These are phyloP conservation scores for Phalacrocorax carbo DNA, from an alignment of 2,113 vertebrate species.

Conservation along the genomic window DNA sequence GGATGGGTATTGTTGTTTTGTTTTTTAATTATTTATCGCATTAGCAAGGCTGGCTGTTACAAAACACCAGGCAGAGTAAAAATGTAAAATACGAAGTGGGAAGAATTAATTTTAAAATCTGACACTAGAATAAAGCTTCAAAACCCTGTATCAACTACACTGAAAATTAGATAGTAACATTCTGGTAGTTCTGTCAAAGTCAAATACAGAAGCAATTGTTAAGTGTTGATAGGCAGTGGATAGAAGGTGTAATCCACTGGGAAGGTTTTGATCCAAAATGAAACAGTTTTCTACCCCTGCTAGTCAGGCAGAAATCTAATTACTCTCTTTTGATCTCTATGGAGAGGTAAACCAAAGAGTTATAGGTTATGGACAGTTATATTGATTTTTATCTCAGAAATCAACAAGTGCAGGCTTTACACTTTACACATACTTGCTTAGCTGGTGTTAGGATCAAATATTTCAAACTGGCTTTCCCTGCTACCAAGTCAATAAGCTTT, in stretches of 20 bases:
- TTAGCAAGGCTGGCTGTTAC: constrained; percentile 29
- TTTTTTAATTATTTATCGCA: constrained; percentile 47
- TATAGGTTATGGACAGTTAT: constrained; percentile 72
- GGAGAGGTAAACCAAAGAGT: constrained; percentile 71
- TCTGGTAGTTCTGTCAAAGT: constrained; percentile 70
- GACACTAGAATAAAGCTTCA: constrained; percentile 47
- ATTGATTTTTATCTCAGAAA: constrained; percentile 79
- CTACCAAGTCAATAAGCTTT: constrained; percentile 69
- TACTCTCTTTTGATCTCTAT: constrained; percentile 75
- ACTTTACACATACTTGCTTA: constrained; percentile 75
- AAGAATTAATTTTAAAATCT: constrained; percentile 55
- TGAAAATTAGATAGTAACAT: constrained; percentile 65
- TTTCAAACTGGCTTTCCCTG: constrained; percentile 69
- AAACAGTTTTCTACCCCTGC: constrained; percentile 72
- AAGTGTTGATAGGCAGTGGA: constrained; percentile 68
- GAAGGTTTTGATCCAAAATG: constrained; percentile 76
- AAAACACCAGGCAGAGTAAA: constrained; percentile 30
- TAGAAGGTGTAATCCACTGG: constrained; percentile 67
- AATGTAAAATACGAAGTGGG: constrained; percentile 8
- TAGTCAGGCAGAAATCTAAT: constrained; percentile 81
- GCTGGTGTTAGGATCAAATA: constrained; percentile 73
- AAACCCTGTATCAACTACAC: constrained; percentile 8
- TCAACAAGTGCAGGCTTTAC: constrained; percentile 75
- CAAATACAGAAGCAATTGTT: constrained; percentile 70
- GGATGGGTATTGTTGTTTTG: constrained; percentile 18